Percentiles rank a stretch among this genome's conserved stretches.
Conservation (phyloP, 2,888 invertebrate species). For the Campaea margaritaria region DNA sequence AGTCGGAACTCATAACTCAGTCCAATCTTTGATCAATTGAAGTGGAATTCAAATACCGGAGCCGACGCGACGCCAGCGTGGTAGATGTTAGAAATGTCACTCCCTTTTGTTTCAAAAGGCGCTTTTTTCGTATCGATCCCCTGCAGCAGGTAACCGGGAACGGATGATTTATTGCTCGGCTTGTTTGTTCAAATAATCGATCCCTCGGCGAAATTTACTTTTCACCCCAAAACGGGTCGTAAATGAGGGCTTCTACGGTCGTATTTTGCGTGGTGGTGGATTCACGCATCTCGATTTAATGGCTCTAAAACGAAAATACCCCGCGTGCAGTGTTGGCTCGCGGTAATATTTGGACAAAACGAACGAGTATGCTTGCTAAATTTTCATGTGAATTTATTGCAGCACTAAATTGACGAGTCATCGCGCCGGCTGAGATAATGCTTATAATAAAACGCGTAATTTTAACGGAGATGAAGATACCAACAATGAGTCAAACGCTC, state of each 20-base stretch:
- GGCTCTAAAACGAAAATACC: conserved; percentile 72
- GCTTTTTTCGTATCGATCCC: conserved; percentile 77
- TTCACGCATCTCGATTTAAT: conserved; percentile 71
- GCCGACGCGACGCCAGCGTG: conserved; percentile 41
- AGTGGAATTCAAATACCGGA: conserved; percentile 47
- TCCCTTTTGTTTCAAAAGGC: conserved; percentile 75
- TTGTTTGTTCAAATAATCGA: conserved; percentile 84
- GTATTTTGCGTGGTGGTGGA: conserved; percentile 46
- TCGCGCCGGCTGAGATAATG: conserved; percentile 48
- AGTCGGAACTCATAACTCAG: conserved; percentile 39
- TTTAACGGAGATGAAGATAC: conserved; percentile 28
- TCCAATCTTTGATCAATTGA: conserved; percentile 48
- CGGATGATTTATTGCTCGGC: conserved; percentile 81
- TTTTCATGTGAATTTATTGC: conserved; percentile 69
- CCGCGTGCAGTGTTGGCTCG: conserved; percentile 62
- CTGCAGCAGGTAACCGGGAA: conserved; percentile 81
- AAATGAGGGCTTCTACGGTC: conserved; percentile 42
- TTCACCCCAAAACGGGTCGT: conserved; percentile 52
- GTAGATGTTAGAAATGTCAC: conserved; percentile 71
- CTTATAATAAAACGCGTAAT: conserved; percentile 47
- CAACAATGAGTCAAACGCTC: conserved; percentile 27
- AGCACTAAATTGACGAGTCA: conserved; percentile 62
- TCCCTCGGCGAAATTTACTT: conserved; percentile 58
- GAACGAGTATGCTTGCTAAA: conserved; percentile 64
- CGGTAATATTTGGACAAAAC: conserved; percentile 74